Percentiles rank a stretch among this genome's conserved stretches.
phyloP scores from a whole-genome alignment of 1,140 invertebrate genomes.

The Heliconius eleuchia region DNA sequence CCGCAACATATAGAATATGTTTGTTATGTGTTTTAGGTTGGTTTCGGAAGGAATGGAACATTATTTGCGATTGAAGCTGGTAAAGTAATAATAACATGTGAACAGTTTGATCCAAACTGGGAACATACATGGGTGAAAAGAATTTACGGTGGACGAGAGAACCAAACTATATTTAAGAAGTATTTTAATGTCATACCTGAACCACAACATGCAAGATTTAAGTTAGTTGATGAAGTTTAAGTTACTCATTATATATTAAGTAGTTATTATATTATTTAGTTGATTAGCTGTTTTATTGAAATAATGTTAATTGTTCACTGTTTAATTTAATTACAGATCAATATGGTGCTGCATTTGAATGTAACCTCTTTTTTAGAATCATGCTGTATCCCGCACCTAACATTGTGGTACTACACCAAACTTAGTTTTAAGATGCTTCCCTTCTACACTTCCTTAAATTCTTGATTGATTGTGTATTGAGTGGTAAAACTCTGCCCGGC shows the following conservation, averaged over 20 bases:
- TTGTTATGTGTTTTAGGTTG: constrained; percentile 84
- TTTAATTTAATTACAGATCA: no score
- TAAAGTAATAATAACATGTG: constrained; percentile 88
- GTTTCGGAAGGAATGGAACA: constrained; percentile 88
- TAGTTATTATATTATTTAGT: constrained; percentile 26
- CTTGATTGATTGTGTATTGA: no score
- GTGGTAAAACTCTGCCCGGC: no score
- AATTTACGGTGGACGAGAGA: constrained; percentile 83
- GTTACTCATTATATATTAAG: constrained; percentile 8
- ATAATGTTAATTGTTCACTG: background rate
- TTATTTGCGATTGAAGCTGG: constrained; percentile 89
- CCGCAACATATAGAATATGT: background rate
- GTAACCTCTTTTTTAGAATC: no score
- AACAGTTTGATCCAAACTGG: constrained; percentile 88
- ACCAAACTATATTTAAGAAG: constrained; percentile 89
- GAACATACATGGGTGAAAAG: constrained; percentile 85
- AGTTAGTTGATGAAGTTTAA: constrained; percentile 84
- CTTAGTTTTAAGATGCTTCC: no score
- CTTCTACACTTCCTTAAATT: no score
- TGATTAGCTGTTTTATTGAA: constrained; percentile 16
- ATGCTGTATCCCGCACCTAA: no score
- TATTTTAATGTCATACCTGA: constrained; percentile 90
- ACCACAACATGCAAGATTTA: constrained; percentile 87
- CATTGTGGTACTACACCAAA: no score
- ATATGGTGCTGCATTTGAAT: no score